phyloP scores from a whole-genome alignment of 2,113 vertebrate species.

The Aphyosemion australe region DNA sequence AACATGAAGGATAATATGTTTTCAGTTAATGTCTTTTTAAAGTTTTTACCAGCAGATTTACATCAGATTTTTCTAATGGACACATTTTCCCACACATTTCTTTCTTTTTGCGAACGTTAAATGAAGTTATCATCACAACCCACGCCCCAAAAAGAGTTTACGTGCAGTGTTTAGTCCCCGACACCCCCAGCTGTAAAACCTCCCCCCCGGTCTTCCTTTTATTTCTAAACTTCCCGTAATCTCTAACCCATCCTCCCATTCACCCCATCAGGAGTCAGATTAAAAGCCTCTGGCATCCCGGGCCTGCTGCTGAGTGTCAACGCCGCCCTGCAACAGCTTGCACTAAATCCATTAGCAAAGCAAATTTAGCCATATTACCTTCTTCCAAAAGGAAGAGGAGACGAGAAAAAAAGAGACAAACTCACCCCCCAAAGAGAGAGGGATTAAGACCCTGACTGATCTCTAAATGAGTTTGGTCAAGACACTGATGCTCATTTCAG shows the following conservation, averaged over 20 bases:
- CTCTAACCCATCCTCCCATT: constrained; percentile 55
- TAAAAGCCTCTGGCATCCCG: constrained; percentile 62
- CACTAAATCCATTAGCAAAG: constrained; percentile 82
- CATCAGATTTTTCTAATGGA: no score
- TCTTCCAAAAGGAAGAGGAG: constrained; percentile 70
- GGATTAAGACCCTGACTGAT: constrained; percentile 80
- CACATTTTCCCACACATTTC: not conserved
- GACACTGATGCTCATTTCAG: constrained; percentile 81
- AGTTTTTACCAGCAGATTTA: no score
- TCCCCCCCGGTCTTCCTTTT: constrained; percentile 55
- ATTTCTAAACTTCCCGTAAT: constrained; percentile 63
- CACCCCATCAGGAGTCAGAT: constrained; percentile 69
- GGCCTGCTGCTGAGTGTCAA: constrained; percentile 59
- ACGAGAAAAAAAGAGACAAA: constrained; percentile 66
- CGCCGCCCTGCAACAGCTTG: constrained; percentile 80
- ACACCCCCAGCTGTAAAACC: constrained; percentile 53
- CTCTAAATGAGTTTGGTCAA: constrained; percentile 84
- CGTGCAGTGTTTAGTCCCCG: constrained; percentile 16
- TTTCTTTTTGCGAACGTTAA: constrained; percentile 22
- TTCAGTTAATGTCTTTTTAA: no score
- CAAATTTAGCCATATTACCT: constrained; percentile 81
- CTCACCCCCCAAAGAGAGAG: constrained; percentile 57
- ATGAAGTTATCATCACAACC: constrained; percentile 53
- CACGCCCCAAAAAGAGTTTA: constrained; percentile 10
- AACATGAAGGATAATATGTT: no score